Evolutionary conservation across 2,113 vertebrate genomes (phyloP), one percentile per base, ranked within the genome.

Genomic region (Silurus meridionalis): DNA sequence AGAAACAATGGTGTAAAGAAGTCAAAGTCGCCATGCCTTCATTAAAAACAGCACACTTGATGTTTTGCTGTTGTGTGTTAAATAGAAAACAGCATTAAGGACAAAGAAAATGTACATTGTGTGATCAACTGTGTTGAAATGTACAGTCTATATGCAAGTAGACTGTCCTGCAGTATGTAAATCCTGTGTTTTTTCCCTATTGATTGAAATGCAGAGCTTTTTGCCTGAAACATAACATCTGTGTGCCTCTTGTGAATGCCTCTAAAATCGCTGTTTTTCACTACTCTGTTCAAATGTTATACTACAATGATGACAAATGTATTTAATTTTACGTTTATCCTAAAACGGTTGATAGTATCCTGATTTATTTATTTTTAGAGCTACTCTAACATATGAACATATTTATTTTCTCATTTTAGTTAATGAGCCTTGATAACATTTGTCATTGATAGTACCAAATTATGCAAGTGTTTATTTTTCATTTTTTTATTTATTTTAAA

Each of bases 331-430:
- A 15, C 72, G 15, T 78, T 52, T 52, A 74, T 11, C 48, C 17
- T 5, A 52, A 75, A 52, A 72, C 23, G 0, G 0, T 50, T 52
- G 48, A 52, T 53, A 6, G 2, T 37, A 48, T 74, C 8, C 48
- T 74, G 48, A n/a, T 75, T 75, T 52, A 37, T 86, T 80, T 28
- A 80, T 86, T 74, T 84, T 57, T 58, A 11, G 72, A 89, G 58
- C 52, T 80, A 64, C 77, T 84, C 79, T 85, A 85, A 87, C 19
- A 23, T 75, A n/a, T 84, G 57, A 21, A 71, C 46, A 52, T n/a
- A 75, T 85, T 63, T 53, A 55, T 77, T 80, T 83, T 13, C 77
- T 6, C 37, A 63, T 67, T 66, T 86, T 9, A 50, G 63, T 78
- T 55, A 15, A 71, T 13, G 50, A 55, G 4, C 46, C 15, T 53